Base-by-base conservation (phyloP, 2,888 invertebrate species). In the Lasioglossum vierecki region DNA sequence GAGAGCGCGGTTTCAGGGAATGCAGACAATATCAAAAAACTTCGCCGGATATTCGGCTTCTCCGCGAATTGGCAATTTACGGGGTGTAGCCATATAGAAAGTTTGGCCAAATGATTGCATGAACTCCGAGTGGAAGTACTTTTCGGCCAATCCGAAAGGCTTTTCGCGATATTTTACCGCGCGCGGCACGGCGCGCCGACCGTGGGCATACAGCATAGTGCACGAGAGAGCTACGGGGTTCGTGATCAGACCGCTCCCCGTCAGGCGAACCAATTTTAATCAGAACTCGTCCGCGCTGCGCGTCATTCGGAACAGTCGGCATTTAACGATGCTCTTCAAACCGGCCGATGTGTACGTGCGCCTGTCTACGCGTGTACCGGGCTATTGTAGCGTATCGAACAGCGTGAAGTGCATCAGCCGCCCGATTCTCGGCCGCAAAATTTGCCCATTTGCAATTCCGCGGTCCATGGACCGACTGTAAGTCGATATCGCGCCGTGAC, bases 241-340 rank as follows among this genome's bases (percentile, higher is more conserved):
- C 44, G 74, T 39, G 74, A 71, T 63, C 60, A 22, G 75, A 53
- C 41, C 68, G 71, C 18, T 44, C 63, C 41, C 72, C 68, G 30
- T 41, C 30, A 57, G 68, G 57, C 66, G 41, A 77, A 77, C 53
- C 76, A 77, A 82, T 82, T 84, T 79, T 79, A 82, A 85, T 80
- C 77, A 79, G 80, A 57, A 70, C 57, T 72, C 75, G 75, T 76
- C 70, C 57, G 71, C 46, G 46, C 73, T 68, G 73, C 57, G 78
- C 75, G 83, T 83, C 76, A 80, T 75, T 80, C 83, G 76, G 73
- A 75, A 66, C 82, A 66, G 79, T 60, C 79, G 79, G 76, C 70
- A 53, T 85, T 79, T 73, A 78, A 80, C 70, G 81, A 74, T 57
- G 78, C 84, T 63, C 75, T 78, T 83, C 80, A 80, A 76, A 68